A percentile compares a stretch with the other conserved stretches of the same genome.
These are phyloP conservation scores for Lamellibrachia columna DNA, from an alignment of 2,888 invertebrate species.

Conservation along the genomic window DNA sequence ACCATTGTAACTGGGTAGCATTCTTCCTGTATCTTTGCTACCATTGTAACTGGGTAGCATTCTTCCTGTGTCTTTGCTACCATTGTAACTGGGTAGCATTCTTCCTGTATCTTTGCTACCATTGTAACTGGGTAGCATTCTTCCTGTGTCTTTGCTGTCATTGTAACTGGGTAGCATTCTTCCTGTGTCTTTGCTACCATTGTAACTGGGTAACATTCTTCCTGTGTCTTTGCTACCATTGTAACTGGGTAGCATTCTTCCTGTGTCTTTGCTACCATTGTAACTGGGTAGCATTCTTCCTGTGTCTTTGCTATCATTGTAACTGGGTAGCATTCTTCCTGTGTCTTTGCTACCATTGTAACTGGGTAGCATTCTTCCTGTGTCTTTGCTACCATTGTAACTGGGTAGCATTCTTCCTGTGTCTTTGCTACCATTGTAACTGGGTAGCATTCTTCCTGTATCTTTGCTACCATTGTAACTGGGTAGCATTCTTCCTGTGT, in stretches of 20 bases:
- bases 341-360: background rate
- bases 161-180: background rate
- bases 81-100: background rate
- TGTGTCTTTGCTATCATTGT: background rate
- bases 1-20: background rate
- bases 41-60: background rate
- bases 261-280: background rate
- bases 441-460: background rate
- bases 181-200: background rate
- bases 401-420: background rate
- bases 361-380: background rate
- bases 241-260: background rate
- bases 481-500: background rate
- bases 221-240: background rate
- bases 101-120: background rate
- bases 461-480: background rate
- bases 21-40: background rate
- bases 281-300: background rate
- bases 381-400: background rate
- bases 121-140: background rate
- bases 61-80: background rate
- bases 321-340: background rate
- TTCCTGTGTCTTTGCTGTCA: background rate
- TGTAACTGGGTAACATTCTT: background rate
- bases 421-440: background rate